Base-by-base conservation (phyloP, 1,140 invertebrate genomes). In the Micrasema minimum region DNA sequence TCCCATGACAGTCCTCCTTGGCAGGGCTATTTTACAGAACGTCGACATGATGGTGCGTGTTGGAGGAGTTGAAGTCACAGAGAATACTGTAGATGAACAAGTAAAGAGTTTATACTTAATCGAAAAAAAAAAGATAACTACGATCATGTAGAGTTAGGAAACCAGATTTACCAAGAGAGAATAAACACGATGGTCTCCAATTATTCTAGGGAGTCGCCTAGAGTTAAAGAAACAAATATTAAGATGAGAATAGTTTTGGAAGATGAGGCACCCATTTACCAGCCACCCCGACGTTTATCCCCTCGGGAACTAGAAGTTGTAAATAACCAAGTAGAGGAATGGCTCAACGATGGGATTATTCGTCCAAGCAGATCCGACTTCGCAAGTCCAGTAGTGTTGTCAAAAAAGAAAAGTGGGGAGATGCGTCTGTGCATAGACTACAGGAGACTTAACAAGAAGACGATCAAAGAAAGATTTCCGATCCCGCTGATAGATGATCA, bases 351-450 rank as follows among this genome's bases (percentile, higher is more conserved):
- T 43, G 41, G 41, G 41, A 43, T 43, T 43, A 43, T 16, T 16
- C 14, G 41, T 2, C 41, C 10, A 16, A 43, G 41, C 14, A 43
- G 41, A 43, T 43, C 41, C 14, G 41, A 43, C 14, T 43, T 43
- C 14, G 41, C 41, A 3, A 43, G 41, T 43, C 41, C 41, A 43
- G 10, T 43, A 43, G 45, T 22, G 11, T 23, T 67, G 26, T 45
- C 18, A 43, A 43, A 43, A 43, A 43, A 43, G 41, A 43, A 3
- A 43, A 43, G 11, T 43, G 41, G 41, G 14, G 41, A 43, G 41
- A 43, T 43, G 41, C 41, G 41, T 16, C 14, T 43, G 14, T 43
- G 41, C 14, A 43, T 43, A 43, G 41, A 43, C 41, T 43, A 43
- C 41, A 16, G 26, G 26, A 31, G 26, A 31, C 26, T 31, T 31